Evolutionary conservation across 2,888 invertebrate species (phyloP), one percentile per base, ranked within the genome.

Genomic region (Tineola bisselliella): DNA sequence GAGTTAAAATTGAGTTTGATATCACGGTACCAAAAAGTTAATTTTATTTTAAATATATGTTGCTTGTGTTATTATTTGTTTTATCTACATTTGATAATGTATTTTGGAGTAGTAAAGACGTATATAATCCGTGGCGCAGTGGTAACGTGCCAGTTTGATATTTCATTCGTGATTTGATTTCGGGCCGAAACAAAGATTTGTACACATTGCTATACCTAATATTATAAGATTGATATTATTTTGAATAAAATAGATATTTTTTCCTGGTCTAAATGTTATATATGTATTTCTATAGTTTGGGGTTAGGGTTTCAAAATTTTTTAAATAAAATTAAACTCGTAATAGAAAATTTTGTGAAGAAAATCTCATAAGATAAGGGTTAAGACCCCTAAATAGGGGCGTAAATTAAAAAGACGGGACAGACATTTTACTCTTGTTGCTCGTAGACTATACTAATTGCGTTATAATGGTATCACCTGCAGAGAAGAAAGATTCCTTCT

Each of bases 401-500:
- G 48, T 54, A 54, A 54, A 54, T 54, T 25, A 54, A 54, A 54
- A 18, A 18, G 19, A 5, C 19, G 18, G 54, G 6, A 54, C 54
- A 17, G 48, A 15, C 15, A 48, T 18, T 25, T n/a, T 54, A 54
- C 25, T 54, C 12, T 18, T 25, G 54, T 54, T 8, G 54, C 10
- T 10, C 48, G 48, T 48, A 48, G 54, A 54, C 12, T 25, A 25
- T 54, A 25, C 74, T 84, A 84, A 84, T 83, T 81, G 76, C 75
- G 73, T 84, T 81, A 76, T 77, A 78, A 77, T 78, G 78, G 81
- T 83, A 81, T 82, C 79, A 86, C 83, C 83, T 84, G 78, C 70
- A 19, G 25, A 25, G 54, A 77, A 79, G 75, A 70, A 71, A 60
- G 54, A 68, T 65, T 66, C 73, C 72, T 76, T 76, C 72, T 70